Conservation (phyloP, 2,113 vertebrate species). For the Ceratotherium simum region DNA sequence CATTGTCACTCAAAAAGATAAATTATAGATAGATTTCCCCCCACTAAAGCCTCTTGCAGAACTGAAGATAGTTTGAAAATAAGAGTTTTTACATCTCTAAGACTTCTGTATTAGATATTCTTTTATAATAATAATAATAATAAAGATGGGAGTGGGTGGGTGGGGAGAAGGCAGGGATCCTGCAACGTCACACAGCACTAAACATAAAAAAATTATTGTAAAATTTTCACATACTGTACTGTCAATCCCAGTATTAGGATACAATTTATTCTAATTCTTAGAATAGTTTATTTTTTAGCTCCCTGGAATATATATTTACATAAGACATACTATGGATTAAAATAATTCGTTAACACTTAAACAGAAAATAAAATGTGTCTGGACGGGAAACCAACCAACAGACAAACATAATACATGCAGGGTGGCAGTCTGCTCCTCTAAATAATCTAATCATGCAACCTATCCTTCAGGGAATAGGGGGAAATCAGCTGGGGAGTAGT, state of each 20-base stretch:
- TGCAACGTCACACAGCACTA: slow-evolving; percentile 30
- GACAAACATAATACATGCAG: slow-evolving; percentile 69
- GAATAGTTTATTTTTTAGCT: neutral
- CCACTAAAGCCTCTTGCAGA: neutral
- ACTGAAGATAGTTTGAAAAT: neutral
- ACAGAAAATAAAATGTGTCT: slow-evolving; percentile 30
- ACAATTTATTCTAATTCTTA: slow-evolving; percentile 45
- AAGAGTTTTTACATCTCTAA: neutral
- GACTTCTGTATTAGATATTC: neutral
- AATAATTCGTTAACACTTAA: slow-evolving; percentile 42
- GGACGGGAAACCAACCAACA: slow-evolving; percentile 69
- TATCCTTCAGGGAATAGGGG: slow-evolving; percentile 54
- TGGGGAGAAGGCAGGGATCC: neutral
- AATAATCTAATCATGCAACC: slow-evolving; percentile 77
- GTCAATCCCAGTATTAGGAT: slow-evolving; percentile 10
- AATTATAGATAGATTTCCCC: neutral
- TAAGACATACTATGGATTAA: slow-evolving; percentile 61
- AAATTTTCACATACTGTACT: slow-evolving; percentile 5
- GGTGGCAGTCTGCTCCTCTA: slow-evolving; percentile 58
- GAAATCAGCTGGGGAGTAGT: slow-evolving; percentile 12
- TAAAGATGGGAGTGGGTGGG: neutral
- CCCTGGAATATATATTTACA: slow-evolving; percentile 9
- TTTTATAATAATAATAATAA: neutral
- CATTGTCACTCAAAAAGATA: neutral
- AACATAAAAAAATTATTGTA: neutral